Evolutionary conservation across 1,140 invertebrate genomes (phyloP).

Genomic region (Camponotus pennsylvanicus): DNA sequence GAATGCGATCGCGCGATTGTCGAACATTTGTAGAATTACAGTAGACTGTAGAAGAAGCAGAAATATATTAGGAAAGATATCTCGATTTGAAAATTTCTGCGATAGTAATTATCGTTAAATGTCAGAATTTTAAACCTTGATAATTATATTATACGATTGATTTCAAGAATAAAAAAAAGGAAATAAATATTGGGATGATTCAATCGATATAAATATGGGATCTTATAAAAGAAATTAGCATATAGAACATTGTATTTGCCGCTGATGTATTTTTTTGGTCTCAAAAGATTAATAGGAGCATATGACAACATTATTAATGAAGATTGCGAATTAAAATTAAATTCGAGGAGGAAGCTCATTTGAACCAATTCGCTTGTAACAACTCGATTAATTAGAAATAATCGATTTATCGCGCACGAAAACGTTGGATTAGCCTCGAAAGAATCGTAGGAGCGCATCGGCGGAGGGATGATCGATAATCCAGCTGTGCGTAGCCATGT

Average conservation of each 20-base stretch:
- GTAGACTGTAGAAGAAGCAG: no score
- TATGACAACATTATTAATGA: conserved; percentile 13
- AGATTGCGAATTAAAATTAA: conserved; percentile 20
- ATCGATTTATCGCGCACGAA: not conserved
- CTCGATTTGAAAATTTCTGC: not conserved
- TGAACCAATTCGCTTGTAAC: conserved; percentile 7
- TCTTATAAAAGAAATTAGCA: not conserved
- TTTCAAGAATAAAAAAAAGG: not conserved
- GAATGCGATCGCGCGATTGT: conserved; percentile 28
- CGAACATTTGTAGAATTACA: conserved; percentile 24
- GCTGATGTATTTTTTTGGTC: not conserved
- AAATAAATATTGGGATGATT: not conserved
- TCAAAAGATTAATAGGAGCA: not conserved
- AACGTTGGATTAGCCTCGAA: not conserved
- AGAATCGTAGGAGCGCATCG: conserved; percentile 29
- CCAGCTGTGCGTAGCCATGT: not conserved
- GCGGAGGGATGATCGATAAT: conserved; percentile 40
- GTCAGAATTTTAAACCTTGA: not conserved
- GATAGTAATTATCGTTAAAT: not conserved
- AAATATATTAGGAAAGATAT: no score
- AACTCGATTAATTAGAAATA: conserved; percentile 41
- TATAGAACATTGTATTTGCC: not conserved
- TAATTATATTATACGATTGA: conserved; percentile 9
- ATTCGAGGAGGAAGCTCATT: conserved; percentile 2
- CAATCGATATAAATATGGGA: not conserved